These are phyloP conservation scores for Misgurnus anguillicaudatus DNA, from an alignment of 2,113 vertebrate genomes.

Conservation along the genomic window DNA sequence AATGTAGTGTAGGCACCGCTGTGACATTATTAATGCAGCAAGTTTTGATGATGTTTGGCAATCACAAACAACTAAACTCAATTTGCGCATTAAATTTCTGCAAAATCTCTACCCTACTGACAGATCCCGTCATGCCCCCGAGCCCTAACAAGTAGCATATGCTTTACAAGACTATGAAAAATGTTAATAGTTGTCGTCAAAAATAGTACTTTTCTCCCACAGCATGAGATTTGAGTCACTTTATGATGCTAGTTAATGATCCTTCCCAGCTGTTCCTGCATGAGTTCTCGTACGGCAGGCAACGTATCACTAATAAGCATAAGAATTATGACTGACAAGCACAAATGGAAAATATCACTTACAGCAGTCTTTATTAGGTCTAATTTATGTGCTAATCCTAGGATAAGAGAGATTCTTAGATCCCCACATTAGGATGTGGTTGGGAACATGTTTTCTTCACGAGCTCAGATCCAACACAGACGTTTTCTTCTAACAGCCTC, in stretches of 20 bases:
- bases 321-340: slow-evolving; percentile 21
- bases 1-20: no score
- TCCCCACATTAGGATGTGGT: slow-evolving; percentile 9
- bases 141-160: background rate
- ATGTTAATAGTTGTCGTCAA: slow-evolving; percentile 15
- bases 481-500: slow-evolving; percentile 15
- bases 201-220: slow-evolving; percentile 22
- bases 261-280: slow-evolving; percentile 35
- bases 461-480: slow-evolving; percentile 17
- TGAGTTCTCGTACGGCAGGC: slow-evolving; percentile 3
- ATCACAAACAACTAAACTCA: no score
- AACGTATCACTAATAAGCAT: slow-evolving; percentile 9
- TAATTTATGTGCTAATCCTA: slow-evolving; percentile 1
- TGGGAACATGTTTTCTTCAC: slow-evolving; percentile 1
- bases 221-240: slow-evolving; percentile 27
- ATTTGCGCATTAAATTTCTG: no score
- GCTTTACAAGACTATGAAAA: background rate
- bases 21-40: no score
- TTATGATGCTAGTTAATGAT: slow-evolving; percentile 9
- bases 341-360: background rate
- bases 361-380: background rate
- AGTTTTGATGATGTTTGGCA: no score
- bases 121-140: background rate
- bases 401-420: background rate
- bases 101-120: background rate